Conservation (phyloP, 2,888 invertebrate genomes). For the Orthosia incerta region DNA sequence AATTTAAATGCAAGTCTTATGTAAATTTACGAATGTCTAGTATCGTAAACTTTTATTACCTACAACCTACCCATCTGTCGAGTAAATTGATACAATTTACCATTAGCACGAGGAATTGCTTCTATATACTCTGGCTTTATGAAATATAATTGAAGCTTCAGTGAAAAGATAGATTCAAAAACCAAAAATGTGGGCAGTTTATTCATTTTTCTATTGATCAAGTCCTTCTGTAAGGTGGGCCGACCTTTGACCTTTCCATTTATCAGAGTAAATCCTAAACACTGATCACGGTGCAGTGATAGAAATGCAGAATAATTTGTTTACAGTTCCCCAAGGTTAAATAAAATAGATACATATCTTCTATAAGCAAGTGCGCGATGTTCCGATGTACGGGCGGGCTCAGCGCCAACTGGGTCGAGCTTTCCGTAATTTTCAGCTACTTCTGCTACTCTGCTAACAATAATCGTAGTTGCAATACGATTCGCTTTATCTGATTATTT, state of each 20-base stretch:
- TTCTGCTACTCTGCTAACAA: constrained; percentile 78
- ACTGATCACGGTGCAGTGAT: constrained; percentile 25
- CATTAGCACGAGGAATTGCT: too few species aligned
- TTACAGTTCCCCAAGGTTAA: constrained; percentile 76
- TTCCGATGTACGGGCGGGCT: constrained; percentile 81
- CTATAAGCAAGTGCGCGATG: constrained; percentile 70
- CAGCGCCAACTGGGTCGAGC: constrained; percentile 89
- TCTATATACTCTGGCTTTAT: background rate
- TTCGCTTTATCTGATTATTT: constrained; percentile 55
- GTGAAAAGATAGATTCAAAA: background rate
- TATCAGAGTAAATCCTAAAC: background rate
- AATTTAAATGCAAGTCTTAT: background rate
- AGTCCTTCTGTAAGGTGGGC: too few species aligned
- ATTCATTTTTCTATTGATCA: background rate
- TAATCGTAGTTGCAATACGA: constrained; percentile 71
- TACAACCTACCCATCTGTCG: background rate
- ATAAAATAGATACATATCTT: constrained; percentile 74
- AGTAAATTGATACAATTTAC: background rate
- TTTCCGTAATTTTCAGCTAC: constrained; percentile 85
- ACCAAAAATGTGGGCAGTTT: background rate
- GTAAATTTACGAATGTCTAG: too few species aligned
- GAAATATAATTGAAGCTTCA: background rate
- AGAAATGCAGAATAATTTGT: constrained; percentile 49
- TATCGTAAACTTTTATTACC: background rate
- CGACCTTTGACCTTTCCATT: too few species aligned